A percentile compares a stretch with the other conserved stretches of the same genome.
Evolutionary conservation across 2,797 vertebrate species (phyloP).

Genomic region (Darevskia mixta): DNA sequence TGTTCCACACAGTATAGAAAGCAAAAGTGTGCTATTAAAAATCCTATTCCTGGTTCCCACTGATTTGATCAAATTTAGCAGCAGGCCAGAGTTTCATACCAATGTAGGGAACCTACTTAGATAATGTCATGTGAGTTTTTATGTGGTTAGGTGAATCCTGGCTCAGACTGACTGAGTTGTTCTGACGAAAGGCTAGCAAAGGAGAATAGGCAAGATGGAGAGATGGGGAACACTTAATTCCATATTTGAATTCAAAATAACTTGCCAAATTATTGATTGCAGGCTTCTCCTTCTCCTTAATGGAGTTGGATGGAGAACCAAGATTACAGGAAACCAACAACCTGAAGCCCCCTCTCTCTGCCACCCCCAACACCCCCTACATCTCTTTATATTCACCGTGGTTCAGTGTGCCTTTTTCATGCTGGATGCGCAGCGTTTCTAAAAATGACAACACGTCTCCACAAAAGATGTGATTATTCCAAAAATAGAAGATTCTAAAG

Average conservation of each 20-base stretch:
- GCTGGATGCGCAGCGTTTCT: conserved; percentile 31
- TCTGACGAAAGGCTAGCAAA: not conserved
- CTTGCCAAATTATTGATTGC: not conserved
- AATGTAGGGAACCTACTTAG: too few species aligned
- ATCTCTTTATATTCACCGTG: conserved; percentile 16
- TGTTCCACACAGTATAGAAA: too few species aligned
- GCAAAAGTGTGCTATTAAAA: too few species aligned
- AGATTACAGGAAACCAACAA: conserved; percentile 17
- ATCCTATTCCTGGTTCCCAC: too few species aligned
- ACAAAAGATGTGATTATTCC: conserved; percentile 38
- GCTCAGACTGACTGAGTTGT: too few species aligned
- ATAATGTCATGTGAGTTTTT: too few species aligned
- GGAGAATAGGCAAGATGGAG: not conserved
- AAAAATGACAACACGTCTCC: conserved; percentile 39
- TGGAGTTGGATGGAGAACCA: not conserved
- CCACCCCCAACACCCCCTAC: not conserved
- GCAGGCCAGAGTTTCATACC: too few species aligned
- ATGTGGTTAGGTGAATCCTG: too few species aligned
- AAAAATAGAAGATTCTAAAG: conserved; percentile 40
- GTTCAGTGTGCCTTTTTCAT: conserved; percentile 15
- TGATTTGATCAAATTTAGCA: too few species aligned
- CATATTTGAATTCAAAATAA: not conserved
- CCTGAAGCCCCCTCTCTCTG: not conserved
- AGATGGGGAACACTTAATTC: not conserved
- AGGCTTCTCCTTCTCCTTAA: not conserved